Conservation (phyloP, 2,888 invertebrate genomes). For the Cephus nigrinus region DNA sequence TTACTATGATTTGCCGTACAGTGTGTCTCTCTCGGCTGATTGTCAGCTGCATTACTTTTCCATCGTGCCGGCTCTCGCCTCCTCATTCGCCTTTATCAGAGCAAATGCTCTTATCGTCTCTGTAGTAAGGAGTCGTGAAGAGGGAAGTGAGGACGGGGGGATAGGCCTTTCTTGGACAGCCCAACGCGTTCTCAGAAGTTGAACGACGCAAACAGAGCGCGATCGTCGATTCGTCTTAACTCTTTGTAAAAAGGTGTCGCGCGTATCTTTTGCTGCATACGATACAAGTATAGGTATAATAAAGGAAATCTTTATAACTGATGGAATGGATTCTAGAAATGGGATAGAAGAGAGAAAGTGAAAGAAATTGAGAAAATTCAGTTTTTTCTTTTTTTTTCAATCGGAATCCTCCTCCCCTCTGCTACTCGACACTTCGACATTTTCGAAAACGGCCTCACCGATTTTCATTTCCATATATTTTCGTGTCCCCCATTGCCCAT, state of each 20-base stretch:
- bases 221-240: background rate
- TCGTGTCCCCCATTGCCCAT: background rate
- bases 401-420: constrained; percentile 1
- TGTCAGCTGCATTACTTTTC: background rate
- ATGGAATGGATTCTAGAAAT: background rate
- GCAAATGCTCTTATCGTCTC: background rate
- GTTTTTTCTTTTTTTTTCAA: constrained; percentile 18
- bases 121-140: background rate
- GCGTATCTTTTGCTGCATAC: background rate
- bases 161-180: background rate
- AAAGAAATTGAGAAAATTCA: constrained; percentile 10
- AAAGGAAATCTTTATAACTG: background rate
- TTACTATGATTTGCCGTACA: background rate
- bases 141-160: background rate
- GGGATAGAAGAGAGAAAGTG: background rate
- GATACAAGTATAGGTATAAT: background rate
- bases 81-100: constrained; percentile 3
- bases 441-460: background rate
- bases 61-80: background rate
- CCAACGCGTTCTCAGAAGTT: background rate
- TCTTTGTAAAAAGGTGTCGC: background rate
- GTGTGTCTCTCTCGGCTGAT: background rate
- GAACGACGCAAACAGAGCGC: background rate
- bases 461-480: background rate
- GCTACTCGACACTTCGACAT: background rate